A percentile compares a stretch with the other conserved stretches of the same genome.
These are phyloP conservation scores for Chaetogeoica ovagalla DNA, from an alignment of 2,888 invertebrate species.

Conservation along the genomic window DNA sequence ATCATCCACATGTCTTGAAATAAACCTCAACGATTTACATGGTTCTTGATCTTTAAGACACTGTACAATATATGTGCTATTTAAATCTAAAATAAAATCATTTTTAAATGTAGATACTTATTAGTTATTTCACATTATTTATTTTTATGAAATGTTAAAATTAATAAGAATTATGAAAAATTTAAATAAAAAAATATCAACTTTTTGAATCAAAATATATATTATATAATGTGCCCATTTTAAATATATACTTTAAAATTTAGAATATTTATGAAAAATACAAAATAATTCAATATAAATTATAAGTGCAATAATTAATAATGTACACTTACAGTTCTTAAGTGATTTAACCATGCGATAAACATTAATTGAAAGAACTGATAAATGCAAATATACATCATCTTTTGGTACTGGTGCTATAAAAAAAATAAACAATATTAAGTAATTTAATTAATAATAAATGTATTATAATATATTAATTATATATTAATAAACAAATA, in stretches of 20 bases:
- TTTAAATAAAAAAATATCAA: no score
- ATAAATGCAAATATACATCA: conserved; percentile 39
- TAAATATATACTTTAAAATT: no score
- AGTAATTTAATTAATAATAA: no score
- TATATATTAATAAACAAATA: no score
- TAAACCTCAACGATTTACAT: conserved; percentile 17
- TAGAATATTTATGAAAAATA: no score
- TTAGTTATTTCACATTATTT: no score
- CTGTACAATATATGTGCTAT: conserved; percentile 32
- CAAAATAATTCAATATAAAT: background rate
- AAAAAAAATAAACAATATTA: background rate
- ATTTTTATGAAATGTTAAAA: no score
- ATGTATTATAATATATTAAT: no score
- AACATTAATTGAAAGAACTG: conserved; percentile 32
- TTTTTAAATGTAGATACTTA: no score
- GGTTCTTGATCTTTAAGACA: conserved; percentile 46
- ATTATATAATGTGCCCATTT: no score
- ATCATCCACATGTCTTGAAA: conserved; percentile 28
- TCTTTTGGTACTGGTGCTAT: conserved; percentile 10
- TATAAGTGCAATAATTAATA: background rate
- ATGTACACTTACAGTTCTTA: conserved; percentile 29
- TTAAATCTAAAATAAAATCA: conserved; percentile 6
- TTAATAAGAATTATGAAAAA: no score
- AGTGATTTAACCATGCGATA: conserved; percentile 30
- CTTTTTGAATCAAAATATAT: no score